These are phyloP conservation scores for Misgurnus mizolepis DNA, from an alignment of 2,113 vertebrate species.

Conservation along the genomic window DNA sequence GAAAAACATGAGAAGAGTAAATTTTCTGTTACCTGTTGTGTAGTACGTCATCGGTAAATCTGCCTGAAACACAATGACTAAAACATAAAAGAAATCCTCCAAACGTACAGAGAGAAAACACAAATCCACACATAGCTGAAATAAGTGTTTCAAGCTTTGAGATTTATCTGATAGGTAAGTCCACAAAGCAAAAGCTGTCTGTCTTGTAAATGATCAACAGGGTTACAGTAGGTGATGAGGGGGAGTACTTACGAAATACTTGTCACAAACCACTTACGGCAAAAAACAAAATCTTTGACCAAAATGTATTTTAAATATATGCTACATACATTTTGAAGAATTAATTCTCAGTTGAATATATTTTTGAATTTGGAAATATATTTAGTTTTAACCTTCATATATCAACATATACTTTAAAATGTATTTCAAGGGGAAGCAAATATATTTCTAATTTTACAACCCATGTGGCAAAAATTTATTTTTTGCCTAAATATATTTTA, in stretches of 20 bases:
- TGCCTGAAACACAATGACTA: slow-evolving; percentile 5
- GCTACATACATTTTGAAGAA: too few relatives aligned
- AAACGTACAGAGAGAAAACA: not conserved
- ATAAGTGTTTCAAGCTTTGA: not conserved
- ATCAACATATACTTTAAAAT: too few relatives aligned
- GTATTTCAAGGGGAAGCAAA: too few relatives aligned
- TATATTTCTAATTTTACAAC: too few relatives aligned
- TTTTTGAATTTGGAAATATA: too few relatives aligned
- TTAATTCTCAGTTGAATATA: too few relatives aligned
- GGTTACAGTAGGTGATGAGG: slow-evolving; percentile 2
- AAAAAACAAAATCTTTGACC: too few relatives aligned
- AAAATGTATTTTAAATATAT: too few relatives aligned
- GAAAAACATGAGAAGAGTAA: not conserved
- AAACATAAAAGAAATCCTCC: slow-evolving; percentile 28
- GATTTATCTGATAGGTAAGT: not conserved
- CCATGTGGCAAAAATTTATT: too few relatives aligned
- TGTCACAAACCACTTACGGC: too few relatives aligned
- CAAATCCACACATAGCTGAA: slow-evolving; percentile 39
- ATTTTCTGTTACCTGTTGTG: not conserved
- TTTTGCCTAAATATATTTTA: too few relatives aligned
- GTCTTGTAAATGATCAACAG: slow-evolving; percentile 71
- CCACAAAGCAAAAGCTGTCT: not conserved
- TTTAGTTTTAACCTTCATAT: too few relatives aligned
- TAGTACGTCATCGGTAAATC: not conserved
- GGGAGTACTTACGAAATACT: slow-evolving; percentile 56